Evolutionary conservation across 2,113 vertebrate species (phyloP).

Genomic region (Myotis lucifugus): DNA sequence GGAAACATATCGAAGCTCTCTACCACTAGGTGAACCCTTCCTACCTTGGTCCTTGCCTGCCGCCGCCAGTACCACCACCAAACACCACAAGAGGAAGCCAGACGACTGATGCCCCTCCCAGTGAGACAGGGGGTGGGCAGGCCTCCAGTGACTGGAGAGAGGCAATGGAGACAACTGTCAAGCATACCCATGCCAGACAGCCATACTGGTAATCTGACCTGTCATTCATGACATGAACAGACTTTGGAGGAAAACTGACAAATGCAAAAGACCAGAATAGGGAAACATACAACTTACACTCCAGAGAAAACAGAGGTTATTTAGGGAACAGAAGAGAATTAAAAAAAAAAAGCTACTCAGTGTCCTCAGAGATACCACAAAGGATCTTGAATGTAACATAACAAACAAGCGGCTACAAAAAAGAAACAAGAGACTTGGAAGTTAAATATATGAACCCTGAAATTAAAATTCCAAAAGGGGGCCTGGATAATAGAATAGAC

Average conservation of each 20-base stretch:
- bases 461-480: neutral
- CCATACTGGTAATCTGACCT: neutral
- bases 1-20: neutral
- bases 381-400: neutral
- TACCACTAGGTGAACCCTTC: neutral
- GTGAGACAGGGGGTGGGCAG: neutral
- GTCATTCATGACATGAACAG: neutral
- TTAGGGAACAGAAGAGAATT: neutral
- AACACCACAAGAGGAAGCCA: neutral
- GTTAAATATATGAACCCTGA: neutral
- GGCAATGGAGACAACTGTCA: neutral
- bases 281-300: neutral
- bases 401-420: neutral
- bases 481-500: neutral
- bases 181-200: neutral
- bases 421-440: neutral
- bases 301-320: neutral
- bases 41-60: neutral
- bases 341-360: neutral
- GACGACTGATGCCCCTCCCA: neutral
- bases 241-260: conserved; percentile 6
- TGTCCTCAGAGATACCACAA: neutral
- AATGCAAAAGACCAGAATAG: neutral
- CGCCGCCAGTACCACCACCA: neutral
- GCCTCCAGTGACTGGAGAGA: neutral